Base-by-base conservation (phyloP, 2,113 vertebrate genomes). In the Pandion haliaetus region DNA sequence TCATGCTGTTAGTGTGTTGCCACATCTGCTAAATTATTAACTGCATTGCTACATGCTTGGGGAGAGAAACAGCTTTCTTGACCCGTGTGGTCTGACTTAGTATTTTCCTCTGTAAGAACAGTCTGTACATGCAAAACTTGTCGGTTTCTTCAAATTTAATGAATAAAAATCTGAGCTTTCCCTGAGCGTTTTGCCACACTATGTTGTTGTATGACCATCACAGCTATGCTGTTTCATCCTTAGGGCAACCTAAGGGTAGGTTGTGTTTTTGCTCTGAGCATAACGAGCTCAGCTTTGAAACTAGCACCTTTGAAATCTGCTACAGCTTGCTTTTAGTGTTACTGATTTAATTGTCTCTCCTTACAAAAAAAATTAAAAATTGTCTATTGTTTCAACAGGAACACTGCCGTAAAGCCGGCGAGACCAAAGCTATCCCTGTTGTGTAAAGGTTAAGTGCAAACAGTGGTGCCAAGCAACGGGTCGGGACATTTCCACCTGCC, bases 401-500 rank as follows among this genome's bases (percentile, higher is more conserved):
- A 8, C 5, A 4, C 18, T 14, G 19, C 8, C 0, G 1, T 72
- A 21, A n/a, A 32, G 44, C 52, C 44, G 55, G 10, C 0, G 10
- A 47, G 55, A n/a, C 14, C 40, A 18, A 21, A 31, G 31, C 34
- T 18, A 2, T 8, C 19, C 58, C 34, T 4, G 0, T 2, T 8
- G 31, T 4, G 25, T 9, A 12, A 31, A 32, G 62, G 61, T 57
- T 57, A 26, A 62, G 17, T 4, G 40, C 38, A 6, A 26, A 24
- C 1, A 17, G 31, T 0, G 58, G n/a, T 38, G 17, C 28, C 23
- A 8, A 50, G 42, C 42, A 6, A 2, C 0, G 14, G 29, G 26
- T 13, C 0, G 2, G n/a, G 7, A 31, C 12, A 1, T 42, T 14
- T 25, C 34, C 12, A 2, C 17, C 5, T 1, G 10, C 20, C 3